Evolutionary conservation across 2,888 invertebrate species (phyloP), one percentile per base, ranked within the genome.

Genomic region (Salpingus planirostris): DNA sequence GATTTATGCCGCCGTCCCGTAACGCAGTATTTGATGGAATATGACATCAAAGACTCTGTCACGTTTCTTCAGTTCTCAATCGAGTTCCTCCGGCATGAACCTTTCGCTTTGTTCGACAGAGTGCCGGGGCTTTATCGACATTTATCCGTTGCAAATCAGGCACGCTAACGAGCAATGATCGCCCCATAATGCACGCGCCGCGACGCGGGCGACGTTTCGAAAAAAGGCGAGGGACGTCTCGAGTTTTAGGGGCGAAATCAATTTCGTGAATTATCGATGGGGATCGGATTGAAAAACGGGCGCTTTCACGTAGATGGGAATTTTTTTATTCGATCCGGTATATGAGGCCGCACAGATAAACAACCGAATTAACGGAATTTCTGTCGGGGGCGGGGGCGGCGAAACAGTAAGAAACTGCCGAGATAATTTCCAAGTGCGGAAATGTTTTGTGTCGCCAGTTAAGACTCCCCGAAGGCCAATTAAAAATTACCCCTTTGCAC

Each of bases 401-500:
- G 32, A 33, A 33, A 31, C 31, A 21, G 33, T 27, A 18, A 25
- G 31, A 31, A 28, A 34, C 31, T 43, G 46, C 24, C n/a, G n/a
- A n/a, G n/a, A n/a, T n/a, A n/a, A n/a, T n/a, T n/a, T n/a, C n/a
- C n/a, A n/a, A n/a, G n/a, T n/a, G n/a, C n/a, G n/a, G n/a, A n/a
- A n/a, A n/a, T n/a, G n/a, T n/a, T n/a, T n/a, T n/a, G n/a, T n/a
- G n/a, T n/a, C n/a, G n/a, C n/a, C n/a, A n/a, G n/a, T n/a, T n/a
- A n/a, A n/a, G 32, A 42, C 37, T 47, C 51, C 50, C 51, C 13
- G 14, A 36, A 42, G 50, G 29, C 35, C 43, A 34, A 43, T 50
- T 49, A 47, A 49, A 49, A 52, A 50, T 49, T 46, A 51, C 47
- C 48, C 49, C 49, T 51, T 49, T 45, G 37, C 38, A 39, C 39